Evolutionary conservation across 1,140 invertebrate species (phyloP).

Genomic region (Onthophagus taurus): DNA sequence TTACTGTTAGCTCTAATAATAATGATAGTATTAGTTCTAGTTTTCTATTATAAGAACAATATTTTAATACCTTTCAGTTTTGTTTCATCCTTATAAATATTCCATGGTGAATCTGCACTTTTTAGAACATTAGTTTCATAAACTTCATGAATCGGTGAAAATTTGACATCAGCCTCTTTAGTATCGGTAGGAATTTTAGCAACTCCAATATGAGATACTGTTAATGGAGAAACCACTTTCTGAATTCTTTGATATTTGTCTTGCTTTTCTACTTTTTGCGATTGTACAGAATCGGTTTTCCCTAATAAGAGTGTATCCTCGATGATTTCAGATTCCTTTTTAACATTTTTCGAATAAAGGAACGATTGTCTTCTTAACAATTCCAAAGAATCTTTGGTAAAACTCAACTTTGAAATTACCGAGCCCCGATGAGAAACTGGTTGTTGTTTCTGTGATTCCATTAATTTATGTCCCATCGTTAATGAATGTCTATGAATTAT

Average conservation of each 20-base stretch:
- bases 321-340: too few species aligned
- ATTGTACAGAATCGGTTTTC: too few species aligned
- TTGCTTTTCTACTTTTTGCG: background rate
- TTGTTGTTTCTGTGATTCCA: too few species aligned
- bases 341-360: slow-evolving; percentile 9
- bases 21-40: too few species aligned
- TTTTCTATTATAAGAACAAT: too few species aligned
- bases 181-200: background rate
- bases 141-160: slow-evolving; percentile 15
- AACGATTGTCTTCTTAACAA: slow-evolving; percentile 14
- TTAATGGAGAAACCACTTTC: slow-evolving; percentile 1
- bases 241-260: background rate
- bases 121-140: slow-evolving; percentile 4
- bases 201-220: slow-evolving; percentile 10
- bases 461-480: slow-evolving; percentile 5
- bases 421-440: slow-evolving; percentile 11
- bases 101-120: slow-evolving; percentile 3
- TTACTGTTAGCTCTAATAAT: too few species aligned
- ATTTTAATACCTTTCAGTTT: too few species aligned
- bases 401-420: slow-evolving; percentile 15
- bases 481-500: slow-evolving; percentile 8
- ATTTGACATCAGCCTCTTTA: slow-evolving; percentile 16
- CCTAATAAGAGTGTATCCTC: too few species aligned
- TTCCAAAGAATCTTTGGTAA: slow-evolving; percentile 19
- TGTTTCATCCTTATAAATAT: slow-evolving; percentile 6